Conservation (phyloP, 2,797 vertebrate species). For the Lepus townsendii region DNA sequence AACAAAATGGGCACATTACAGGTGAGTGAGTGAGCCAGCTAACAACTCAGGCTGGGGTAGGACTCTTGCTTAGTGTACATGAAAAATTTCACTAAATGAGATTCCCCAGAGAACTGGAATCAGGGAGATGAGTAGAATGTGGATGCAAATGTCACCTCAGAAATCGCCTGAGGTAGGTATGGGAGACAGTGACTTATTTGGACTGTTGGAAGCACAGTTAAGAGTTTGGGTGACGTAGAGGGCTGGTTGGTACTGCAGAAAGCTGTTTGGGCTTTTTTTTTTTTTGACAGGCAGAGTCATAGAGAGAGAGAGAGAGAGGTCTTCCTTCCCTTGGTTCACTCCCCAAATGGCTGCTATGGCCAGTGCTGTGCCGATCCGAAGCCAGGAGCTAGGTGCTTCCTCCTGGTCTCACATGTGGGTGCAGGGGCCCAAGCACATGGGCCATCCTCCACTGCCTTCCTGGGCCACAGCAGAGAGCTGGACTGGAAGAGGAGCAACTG, state of each 20-base stretch:
- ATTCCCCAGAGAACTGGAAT: not conserved
- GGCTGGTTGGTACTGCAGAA: not conserved
- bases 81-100: not conserved
- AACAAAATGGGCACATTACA: not conserved
- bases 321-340: too few species aligned
- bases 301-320: too few species aligned
- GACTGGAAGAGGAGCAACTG: too few species aligned
- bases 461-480: too few species aligned
- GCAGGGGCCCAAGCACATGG: too few species aligned
- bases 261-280: not conserved
- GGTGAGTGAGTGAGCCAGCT: not conserved
- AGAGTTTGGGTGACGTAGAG: not conserved
- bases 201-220: not conserved
- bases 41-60: not conserved
- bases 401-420: too few species aligned
- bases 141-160: accelerated
- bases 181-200: not conserved
- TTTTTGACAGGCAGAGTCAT: too few species aligned
- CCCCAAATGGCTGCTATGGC: too few species aligned
- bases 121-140: not conserved
- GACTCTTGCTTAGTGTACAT: not conserved
- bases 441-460: too few species aligned
- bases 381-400: too few species aligned
- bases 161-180: not conserved
- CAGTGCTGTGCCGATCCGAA: too few species aligned